These are phyloP conservation scores for Psophia crepitans DNA, from an alignment of 2,113 vertebrate species.

Conservation along the genomic window DNA sequence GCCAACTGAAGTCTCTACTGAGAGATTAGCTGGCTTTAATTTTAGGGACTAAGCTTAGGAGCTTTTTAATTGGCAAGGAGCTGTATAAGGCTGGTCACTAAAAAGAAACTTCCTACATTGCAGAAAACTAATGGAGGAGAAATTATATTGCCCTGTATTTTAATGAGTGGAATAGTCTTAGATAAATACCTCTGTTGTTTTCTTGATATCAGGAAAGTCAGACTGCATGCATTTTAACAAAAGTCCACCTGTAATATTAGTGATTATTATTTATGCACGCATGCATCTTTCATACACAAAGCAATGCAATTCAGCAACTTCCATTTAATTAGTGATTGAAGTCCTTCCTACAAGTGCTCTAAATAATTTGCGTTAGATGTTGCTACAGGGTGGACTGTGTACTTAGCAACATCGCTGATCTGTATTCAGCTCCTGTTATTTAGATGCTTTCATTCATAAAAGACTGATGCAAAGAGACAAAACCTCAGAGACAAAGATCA, in stretches of 20 bases:
- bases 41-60: neutral
- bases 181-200: neutral
- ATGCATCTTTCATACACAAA: neutral
- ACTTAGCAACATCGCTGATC: neutral
- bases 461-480: neutral
- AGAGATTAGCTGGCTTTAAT: neutral
- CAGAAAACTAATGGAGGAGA: neutral
- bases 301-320: neutral
- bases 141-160: neutral
- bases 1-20: neutral
- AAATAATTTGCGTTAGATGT: neutral
- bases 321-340: neutral
- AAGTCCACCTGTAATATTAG: neutral
- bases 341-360: neutral
- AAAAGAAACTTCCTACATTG: neutral
- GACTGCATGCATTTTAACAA: neutral
- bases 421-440: neutral
- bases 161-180: neutral
- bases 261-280: neutral
- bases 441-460: neutral
- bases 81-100: neutral
- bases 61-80: neutral
- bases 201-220: neutral
- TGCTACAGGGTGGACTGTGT: neutral
- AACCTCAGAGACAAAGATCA: constrained; percentile 16